Percentiles rank a stretch among this genome's conserved stretches.
phyloP scores from a whole-genome alignment of 2,113 vertebrate genomes.

The Patagioenas fasciata region DNA sequence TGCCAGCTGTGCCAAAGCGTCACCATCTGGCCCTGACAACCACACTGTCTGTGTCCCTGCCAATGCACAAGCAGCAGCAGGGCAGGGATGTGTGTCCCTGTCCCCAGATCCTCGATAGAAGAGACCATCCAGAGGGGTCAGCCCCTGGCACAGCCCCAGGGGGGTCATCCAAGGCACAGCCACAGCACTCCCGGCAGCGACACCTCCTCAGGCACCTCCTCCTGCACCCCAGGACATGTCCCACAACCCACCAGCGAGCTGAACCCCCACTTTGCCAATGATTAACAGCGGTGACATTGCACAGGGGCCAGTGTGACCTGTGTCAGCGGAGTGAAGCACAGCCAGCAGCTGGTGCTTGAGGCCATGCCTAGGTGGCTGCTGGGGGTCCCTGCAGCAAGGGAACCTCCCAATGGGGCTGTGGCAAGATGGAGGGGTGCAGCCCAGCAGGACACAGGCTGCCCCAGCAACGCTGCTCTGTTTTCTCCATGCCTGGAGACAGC shows the following conservation, averaged over 20 bases:
- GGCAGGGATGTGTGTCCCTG: rapidly evolving
- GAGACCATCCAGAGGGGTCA: too few relatives aligned
- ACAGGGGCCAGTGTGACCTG: background rate
- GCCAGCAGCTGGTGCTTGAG: background rate
- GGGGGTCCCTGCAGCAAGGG: background rate
- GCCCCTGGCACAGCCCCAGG: too few relatives aligned
- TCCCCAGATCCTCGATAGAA: background rate
- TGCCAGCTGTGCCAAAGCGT: too few relatives aligned
- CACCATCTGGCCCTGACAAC: background rate
- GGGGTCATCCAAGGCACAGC: background rate
- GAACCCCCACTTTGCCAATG: background rate
- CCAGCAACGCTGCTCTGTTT: background rate
- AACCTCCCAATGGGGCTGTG: background rate
- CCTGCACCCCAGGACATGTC: rapidly evolving
- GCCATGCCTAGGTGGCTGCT: background rate
- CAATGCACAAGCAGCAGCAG: background rate
- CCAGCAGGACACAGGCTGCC: background rate
- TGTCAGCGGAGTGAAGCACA: background rate
- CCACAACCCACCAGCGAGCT: background rate
- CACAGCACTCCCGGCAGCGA: rapidly evolving
- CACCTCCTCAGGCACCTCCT: background rate
- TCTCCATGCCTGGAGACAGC: rapidly evolving
- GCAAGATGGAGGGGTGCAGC: background rate
- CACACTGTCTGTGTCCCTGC: too few relatives aligned
- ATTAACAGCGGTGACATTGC: background rate